A percentile compares a stretch with the other conserved stretches of the same genome.
These are phyloP conservation scores for Apotomis capreana DNA, from an alignment of 2,888 invertebrate genomes.

Conservation along the genomic window DNA sequence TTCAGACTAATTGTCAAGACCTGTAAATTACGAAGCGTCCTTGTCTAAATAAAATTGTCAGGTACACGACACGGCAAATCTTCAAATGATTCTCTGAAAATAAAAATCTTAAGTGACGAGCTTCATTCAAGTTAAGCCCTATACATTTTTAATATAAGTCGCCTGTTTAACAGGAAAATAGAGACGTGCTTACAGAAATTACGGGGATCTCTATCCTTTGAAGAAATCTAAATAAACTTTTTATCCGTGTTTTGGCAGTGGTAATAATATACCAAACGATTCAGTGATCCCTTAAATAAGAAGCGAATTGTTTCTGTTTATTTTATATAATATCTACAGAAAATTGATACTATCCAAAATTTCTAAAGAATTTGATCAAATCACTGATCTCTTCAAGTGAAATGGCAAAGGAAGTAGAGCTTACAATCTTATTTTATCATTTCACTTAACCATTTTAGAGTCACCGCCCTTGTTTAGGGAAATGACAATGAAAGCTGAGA, in stretches of 20 bases:
- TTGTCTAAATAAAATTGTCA: constrained; percentile 3
- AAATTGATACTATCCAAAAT: too few species aligned
- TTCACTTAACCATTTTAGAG: too few species aligned
- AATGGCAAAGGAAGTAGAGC: too few species aligned
- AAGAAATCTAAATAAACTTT: background rate
- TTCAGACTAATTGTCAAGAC: background rate
- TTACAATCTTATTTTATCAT: too few species aligned
- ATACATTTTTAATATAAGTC: constrained; percentile 3
- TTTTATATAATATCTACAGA: background rate
- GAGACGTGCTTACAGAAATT: background rate
- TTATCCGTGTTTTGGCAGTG: background rate
- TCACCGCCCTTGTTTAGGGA: too few species aligned
- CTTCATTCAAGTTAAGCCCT: background rate
- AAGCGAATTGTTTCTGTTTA: background rate
- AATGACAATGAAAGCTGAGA: too few species aligned
- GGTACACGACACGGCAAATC: constrained; percentile 11
- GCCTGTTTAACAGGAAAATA: background rate
- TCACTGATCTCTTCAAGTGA: too few species aligned
- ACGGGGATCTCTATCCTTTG: background rate
- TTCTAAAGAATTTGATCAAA: too few species aligned
- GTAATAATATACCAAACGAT: background rate
- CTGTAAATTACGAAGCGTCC: background rate
- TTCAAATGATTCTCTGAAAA: constrained; percentile 3
- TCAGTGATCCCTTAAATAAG: background rate
- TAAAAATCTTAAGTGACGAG: background rate